Evolutionary conservation across 1,140 invertebrate genomes (phyloP), one percentile per base, ranked within the genome.

Genomic region (Cydia amplana): DNA sequence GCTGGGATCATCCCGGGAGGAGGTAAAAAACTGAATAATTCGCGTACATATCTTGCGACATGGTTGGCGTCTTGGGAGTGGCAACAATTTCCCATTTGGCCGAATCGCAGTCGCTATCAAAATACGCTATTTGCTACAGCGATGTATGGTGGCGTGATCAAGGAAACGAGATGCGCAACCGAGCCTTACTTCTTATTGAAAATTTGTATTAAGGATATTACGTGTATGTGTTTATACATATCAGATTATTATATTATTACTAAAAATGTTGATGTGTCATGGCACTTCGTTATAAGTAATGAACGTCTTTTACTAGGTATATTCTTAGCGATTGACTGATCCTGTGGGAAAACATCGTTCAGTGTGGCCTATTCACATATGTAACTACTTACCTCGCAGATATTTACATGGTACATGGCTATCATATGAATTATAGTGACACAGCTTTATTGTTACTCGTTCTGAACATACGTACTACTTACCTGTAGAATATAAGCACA

Each of bases 1-100:
- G 74, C 75, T 78, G 63, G 74, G 77, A 85, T 87, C 77, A 85
- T 87, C 82, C 79, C 70, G 72, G 78, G 81, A 80, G 83, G 82
- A 83, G 83, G 82, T 87, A 85, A 87, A 88, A 89, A 88, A 89
- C 83, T 87, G 86, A 87, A 88, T 90, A 87, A 90, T 89, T 87
- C 84, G 81, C 82, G 80, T 86, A 87, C 85, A 89, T 83, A 86
- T 88, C 83, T 84, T 81, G 80, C 77, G 78, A 86, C 83, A 87
- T 83, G 82, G 86, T 79, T 82, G 81, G 80, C 80, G 83, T 81
- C 83, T 86, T 75, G 87, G 82, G 84, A 89, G 76, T 79, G 82
- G 82, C 83, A 87, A 88, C 85, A 85, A 86, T 88, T 88, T 89
- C 85, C 85, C 89, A 87, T 89, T 85, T 86, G 83, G 80, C 80